Percentiles rank a stretch among this genome's conserved stretches.
These are phyloP conservation scores for Chloroceryle aenea DNA, from an alignment of 2,113 vertebrate genomes.

Conservation along the genomic window DNA sequence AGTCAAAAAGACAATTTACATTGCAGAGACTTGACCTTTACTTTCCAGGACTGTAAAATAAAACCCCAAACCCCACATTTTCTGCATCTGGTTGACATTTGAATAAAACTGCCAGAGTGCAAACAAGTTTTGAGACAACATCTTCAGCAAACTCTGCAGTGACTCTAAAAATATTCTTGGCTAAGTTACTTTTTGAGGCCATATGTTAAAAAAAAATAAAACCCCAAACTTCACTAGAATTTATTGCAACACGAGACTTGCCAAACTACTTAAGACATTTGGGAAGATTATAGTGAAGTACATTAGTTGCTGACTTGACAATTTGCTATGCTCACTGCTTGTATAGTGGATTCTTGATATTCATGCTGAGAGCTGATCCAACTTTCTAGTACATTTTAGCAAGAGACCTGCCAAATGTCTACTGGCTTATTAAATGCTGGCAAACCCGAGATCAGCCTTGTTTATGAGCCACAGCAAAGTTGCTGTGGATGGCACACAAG, in stretches of 20 bases:
- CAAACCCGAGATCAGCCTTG: slow-evolving; percentile 32
- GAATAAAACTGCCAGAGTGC: slow-evolving; percentile 63
- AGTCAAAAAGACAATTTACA: background rate
- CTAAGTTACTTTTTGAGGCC: slow-evolving; percentile 53
- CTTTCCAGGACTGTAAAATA: slow-evolving; percentile 34
- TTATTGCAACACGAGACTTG: slow-evolving; percentile 72
- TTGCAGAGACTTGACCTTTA: background rate
- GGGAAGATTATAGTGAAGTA: slow-evolving; percentile 61
- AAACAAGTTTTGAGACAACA: slow-evolving; percentile 72
- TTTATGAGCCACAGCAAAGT: background rate
- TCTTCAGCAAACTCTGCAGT: slow-evolving; percentile 53
- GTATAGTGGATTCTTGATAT: slow-evolving; percentile 53
- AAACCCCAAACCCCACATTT: slow-evolving; percentile 11
- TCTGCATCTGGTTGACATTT: slow-evolving; percentile 78
- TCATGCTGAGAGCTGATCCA: slow-evolving; percentile 29
- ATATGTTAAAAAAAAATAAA: slow-evolving; percentile 43
- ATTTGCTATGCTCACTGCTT: slow-evolving; percentile 42
- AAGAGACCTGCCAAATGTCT: slow-evolving; percentile 54
- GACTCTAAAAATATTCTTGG: slow-evolving; percentile 45
- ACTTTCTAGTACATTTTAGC: slow-evolving; percentile 46
- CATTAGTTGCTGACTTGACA: slow-evolving; percentile 66
- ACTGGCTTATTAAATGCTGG: slow-evolving; percentile 47
- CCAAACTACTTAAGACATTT: slow-evolving; percentile 69
- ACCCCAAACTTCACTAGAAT: slow-evolving; percentile 48
- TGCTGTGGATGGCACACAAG: background rate